Base-by-base conservation (phyloP, 2,113 vertebrate genomes). In the Stercorarius parasiticus region DNA sequence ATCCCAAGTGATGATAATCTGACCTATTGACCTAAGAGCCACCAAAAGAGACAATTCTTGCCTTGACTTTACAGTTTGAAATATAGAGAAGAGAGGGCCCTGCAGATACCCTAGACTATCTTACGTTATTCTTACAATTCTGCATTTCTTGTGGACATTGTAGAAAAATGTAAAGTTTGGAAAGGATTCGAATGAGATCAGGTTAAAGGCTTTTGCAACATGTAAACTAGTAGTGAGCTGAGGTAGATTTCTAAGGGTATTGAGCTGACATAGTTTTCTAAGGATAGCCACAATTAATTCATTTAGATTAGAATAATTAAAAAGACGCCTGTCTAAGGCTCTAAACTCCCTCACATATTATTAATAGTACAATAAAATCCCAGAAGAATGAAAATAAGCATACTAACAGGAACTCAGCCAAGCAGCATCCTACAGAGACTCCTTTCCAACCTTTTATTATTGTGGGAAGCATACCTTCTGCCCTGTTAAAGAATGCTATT, bases 291-390 rank as follows among this genome's bases (percentile, higher is more conserved):
- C 81, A 89, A 87, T 84, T 89, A 74, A 92, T 94, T 95, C 55
- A 66, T 89, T 86, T 85, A 72, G 22, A 93, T 77, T 65, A 87
- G 94, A 96, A 97, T 86, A 95, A 95, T 91, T 95, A 4, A 87
- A 77, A 91, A 93, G 53, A 80, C 82, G 53, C 38, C 52, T 78
- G 42, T 93, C 70, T 95, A 89, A 91, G 58, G 45, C 66, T 84
- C 58, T 66, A 50, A 79, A 58, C 38, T 94, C 81, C 78, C 26
- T 93, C 74, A 91, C 38, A 91, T 82, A 82, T 59, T 83, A 85
- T 94, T 95, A 93, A 89, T 95, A 95, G 95, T 70, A 95, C 20
- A 93, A 56, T 72, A 80, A 93, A 96, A 93, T 82, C 89, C 91
- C 88, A 85, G 70, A 89, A 93, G 91, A 85, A 91, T 83, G n/a